Percentiles rank a stretch among this genome's conserved stretches.
Evolutionary conservation across 2,113 vertebrate species (phyloP).

Genomic region (Polypterus senegalus): DNA sequence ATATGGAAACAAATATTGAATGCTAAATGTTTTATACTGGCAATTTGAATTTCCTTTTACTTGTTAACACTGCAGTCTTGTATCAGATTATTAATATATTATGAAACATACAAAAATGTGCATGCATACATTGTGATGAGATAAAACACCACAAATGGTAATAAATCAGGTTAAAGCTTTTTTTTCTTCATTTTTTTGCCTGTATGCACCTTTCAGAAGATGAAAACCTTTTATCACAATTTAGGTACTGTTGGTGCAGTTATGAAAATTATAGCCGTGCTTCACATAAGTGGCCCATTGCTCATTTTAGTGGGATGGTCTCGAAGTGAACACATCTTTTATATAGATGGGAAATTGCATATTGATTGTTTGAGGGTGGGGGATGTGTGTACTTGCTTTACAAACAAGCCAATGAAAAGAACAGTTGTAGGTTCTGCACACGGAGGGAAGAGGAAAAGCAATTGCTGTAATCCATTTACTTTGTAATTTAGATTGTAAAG

Average conservation of each 20-base stretch:
- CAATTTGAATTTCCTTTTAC: too few relatives aligned
- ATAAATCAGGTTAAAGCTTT: conserved; percentile 23
- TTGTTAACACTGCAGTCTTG: too few relatives aligned
- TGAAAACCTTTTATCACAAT: conserved; percentile 47
- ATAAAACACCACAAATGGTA: conserved; percentile 25
- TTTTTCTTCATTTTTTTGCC: too few relatives aligned
- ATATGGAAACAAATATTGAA: too few relatives aligned
- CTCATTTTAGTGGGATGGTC: conserved; percentile 31
- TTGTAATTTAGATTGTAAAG: conserved; percentile 62
- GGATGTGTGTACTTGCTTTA: conserved; percentile 23
- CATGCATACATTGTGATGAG: conserved; percentile 14
- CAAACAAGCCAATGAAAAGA: conserved; percentile 19
- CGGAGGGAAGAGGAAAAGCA: conserved; percentile 1
- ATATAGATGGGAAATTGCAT: conserved; percentile 45
- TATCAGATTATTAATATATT: too few relatives aligned
- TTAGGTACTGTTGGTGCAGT: conserved; percentile 33
- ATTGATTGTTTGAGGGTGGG: conserved; percentile 46
- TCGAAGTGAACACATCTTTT: conserved; percentile 42
- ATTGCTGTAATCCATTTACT: conserved; percentile 54
- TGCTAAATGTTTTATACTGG: too few relatives aligned
- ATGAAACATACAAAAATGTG: too few relatives aligned
- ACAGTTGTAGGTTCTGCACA: too few relatives aligned
- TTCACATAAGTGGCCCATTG: conserved; percentile 35
- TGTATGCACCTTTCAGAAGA: conserved; percentile 27
- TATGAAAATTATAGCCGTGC: conserved; percentile 39